Percentiles rank a stretch among this genome's conserved stretches.
These are phyloP conservation scores for Cassiopea xamachana DNA, from an alignment of 30 jellyfish, hydroid and myxozoan genomes.

Conservation along the genomic window DNA sequence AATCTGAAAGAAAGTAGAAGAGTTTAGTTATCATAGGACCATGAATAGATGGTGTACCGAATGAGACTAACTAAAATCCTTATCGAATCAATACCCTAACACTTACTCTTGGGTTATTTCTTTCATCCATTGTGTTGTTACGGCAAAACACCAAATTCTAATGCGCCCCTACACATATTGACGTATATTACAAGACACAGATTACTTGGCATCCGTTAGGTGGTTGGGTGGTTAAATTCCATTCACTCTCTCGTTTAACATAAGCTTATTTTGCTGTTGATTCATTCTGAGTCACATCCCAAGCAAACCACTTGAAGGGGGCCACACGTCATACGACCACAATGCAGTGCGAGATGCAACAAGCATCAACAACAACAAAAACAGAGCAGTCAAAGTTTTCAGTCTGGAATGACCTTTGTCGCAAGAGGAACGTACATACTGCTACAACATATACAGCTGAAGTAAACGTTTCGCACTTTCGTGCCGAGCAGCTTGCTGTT, in stretches of 20 bases:
- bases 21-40: neutral
- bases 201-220: slow-evolving; percentile 58
- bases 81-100: neutral
- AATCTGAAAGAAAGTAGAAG: slow-evolving; percentile 1
- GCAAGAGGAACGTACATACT: no score
- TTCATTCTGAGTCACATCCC: slow-evolving; percentile 60
- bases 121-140: slow-evolving; percentile 18
- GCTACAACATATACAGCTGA: no score
- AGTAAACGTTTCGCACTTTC: no score
- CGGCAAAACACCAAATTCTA: neutral
- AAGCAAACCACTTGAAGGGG: slow-evolving; percentile 5
- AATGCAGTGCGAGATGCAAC: slow-evolving; percentile 8
- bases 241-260: neutral
- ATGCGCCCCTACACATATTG: neutral
- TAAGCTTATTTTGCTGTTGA: slow-evolving; percentile 5
- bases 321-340: slow-evolving; percentile 48
- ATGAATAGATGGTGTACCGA: no score
- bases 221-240: slow-evolving; percentile 44
- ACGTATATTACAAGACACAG: neutral
- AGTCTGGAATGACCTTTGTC: no score
- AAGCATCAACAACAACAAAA: slow-evolving; percentile 31
- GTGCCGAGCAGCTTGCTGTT: no score
- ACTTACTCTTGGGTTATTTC: neutral
- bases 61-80: neutral
- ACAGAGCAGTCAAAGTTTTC: neutral